Percentiles rank a stretch among this genome's conserved stretches.
These are phyloP conservation scores for Piaya cayana DNA, from an alignment of 2,113 vertebrate genomes.

Conservation along the genomic window DNA sequence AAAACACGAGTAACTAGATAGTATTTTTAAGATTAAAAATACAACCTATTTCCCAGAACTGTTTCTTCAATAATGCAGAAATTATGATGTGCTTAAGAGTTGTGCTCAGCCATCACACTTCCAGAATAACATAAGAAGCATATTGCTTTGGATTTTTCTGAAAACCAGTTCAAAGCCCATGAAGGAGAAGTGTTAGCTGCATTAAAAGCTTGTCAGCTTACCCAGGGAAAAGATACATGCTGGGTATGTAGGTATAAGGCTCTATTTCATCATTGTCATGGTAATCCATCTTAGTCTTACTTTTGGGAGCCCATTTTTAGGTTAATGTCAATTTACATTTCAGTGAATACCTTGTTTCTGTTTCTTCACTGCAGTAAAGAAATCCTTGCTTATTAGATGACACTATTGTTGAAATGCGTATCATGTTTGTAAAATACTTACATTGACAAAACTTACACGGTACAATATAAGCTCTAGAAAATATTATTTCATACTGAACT, in stretches of 20 bases:
- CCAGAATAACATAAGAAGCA: not conserved
- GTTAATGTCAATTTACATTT: slow-evolving; percentile 31
- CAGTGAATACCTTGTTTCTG: not conserved
- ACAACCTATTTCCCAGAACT: not conserved
- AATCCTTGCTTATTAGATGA: not conserved
- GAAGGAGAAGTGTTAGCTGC: not conserved
- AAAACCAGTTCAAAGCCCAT: not conserved
- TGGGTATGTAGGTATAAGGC: not conserved
- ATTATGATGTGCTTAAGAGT: not conserved
- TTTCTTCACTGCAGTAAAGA: not conserved
- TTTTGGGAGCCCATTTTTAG: slow-evolving; percentile 1
- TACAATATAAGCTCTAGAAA: not conserved
- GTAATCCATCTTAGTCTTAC: not conserved
- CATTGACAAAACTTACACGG: not conserved
- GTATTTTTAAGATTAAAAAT: not conserved
- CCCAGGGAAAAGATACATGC: not conserved
- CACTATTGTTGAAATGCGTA: not conserved
- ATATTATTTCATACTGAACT: not conserved
- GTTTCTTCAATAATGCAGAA: not conserved
- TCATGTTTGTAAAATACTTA: not conserved
- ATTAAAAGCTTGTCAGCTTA: not conserved
- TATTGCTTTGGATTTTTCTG: not conserved
- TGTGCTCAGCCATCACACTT: not conserved
- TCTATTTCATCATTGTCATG: not conserved
- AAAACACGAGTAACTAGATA: not conserved